These are phyloP conservation scores for Ichneumoninae sp. DNA, from an alignment of 2,888 invertebrate species.

Conservation along the genomic window DNA sequence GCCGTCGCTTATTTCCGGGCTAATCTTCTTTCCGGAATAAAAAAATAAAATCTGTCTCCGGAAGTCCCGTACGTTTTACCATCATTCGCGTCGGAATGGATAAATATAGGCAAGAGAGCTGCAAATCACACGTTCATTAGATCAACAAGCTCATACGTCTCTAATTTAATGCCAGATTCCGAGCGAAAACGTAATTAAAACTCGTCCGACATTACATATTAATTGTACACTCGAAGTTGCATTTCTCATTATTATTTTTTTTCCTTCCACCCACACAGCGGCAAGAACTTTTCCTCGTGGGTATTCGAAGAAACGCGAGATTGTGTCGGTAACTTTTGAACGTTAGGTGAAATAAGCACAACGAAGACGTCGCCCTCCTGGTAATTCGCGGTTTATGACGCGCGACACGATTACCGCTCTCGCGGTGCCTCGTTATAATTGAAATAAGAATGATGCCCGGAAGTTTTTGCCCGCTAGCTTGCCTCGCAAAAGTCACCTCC, in stretches of 20 bases:
- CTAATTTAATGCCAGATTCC: constrained; percentile 31
- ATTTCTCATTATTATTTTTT: constrained; percentile 19
- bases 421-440: constrained; percentile 68
- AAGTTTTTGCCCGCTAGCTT: constrained; percentile 49
- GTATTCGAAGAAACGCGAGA: constrained; percentile 46
- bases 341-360: constrained; percentile 26
- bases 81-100: background rate
- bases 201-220: constrained; percentile 44
- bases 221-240: constrained; percentile 48
- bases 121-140: constrained; percentile 29
- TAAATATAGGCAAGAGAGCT: background rate
- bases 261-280: background rate
- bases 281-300: constrained; percentile 21
- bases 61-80: background rate
- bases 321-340: constrained; percentile 69
- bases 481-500: constrained; percentile 26
- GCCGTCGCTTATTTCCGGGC: too few species aligned
- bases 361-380: constrained; percentile 49
- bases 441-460: constrained; percentile 80
- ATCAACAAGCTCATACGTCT: constrained; percentile 6
- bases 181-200: constrained; percentile 50
- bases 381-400: constrained; percentile 77
- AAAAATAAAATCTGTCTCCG: background rate
- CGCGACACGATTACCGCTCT: constrained; percentile 77
- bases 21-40: too few species aligned